Conservation (phyloP, 2,888 invertebrate species). For the Deroplatys truncata region DNA sequence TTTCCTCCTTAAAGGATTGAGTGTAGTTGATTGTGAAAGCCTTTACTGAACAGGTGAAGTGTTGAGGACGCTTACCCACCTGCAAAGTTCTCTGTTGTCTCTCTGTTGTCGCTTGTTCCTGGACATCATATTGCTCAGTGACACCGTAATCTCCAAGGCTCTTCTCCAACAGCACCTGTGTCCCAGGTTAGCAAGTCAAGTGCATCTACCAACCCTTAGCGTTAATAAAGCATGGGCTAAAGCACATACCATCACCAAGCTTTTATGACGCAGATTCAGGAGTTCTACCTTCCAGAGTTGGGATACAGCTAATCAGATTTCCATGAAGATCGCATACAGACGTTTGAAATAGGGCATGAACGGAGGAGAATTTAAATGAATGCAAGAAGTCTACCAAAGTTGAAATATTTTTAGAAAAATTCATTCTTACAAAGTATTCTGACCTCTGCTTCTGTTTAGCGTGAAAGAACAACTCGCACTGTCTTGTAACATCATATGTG, state of each 20-base stretch:
- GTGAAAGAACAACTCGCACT: too few species aligned
- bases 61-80: neutral
- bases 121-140: neutral
- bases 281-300: neutral
- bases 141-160: neutral
- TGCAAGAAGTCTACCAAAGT: too few species aligned
- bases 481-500: too few species aligned
- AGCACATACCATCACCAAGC: neutral
- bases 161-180: slow-evolving; percentile 32
- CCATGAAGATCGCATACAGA: too few species aligned
- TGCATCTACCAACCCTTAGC: slow-evolving; percentile 26
- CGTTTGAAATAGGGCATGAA: too few species aligned
- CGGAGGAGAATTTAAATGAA: too few species aligned
- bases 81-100: neutral
- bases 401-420: too few species aligned
- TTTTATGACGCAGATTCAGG: neutral
- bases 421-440: too few species aligned
- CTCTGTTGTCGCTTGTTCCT: neutral
- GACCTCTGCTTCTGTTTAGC: too few species aligned
- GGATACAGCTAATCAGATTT: too few species aligned
- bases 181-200: neutral
- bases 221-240: slow-evolving; percentile 16
- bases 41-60: neutral
- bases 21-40: too few species aligned
- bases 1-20: too few species aligned